Evolutionary conservation across 2,888 invertebrate genomes (phyloP).

Genomic region (Sceliomorpha sp.): DNA sequence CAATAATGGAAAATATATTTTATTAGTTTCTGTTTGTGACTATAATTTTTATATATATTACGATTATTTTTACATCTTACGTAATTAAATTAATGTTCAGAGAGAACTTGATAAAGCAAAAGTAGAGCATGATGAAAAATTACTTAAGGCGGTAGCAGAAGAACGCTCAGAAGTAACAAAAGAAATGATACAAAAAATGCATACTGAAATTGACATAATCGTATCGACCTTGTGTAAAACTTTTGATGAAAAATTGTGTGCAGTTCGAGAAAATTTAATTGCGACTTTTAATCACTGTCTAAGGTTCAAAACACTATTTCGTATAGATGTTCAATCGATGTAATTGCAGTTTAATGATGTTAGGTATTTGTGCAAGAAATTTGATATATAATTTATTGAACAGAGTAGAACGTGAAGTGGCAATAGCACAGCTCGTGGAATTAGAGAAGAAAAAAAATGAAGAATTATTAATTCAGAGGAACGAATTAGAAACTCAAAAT

Average conservation of each 20-base stretch:
- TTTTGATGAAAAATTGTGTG: conserved; percentile 58
- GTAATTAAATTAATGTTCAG: conserved; percentile 52
- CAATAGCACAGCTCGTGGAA: conserved; percentile 48
- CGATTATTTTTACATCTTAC: no score
- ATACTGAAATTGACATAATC: conserved; percentile 61
- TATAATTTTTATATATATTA: conserved; percentile 5
- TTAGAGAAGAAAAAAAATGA: conserved; percentile 53
- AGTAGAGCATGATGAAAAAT: conserved; percentile 51
- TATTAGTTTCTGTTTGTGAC: conserved; percentile 9
- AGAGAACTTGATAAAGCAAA: conserved; percentile 48
- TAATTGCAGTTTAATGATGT: no score
- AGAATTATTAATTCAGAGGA: conserved; percentile 55
- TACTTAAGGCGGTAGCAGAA: conserved; percentile 60
- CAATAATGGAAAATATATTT: no score
- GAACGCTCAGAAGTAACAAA: conserved; percentile 62
- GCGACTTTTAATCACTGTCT: conserved; percentile 69
- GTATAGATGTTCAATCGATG: not conserved
- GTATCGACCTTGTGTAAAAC: conserved; percentile 62
- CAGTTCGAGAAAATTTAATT: conserved; percentile 65
- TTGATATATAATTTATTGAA: no score
- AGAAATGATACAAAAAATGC: conserved; percentile 64
- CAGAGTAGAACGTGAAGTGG: no score
- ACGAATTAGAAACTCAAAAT: conserved; percentile 62
- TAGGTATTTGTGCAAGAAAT: no score
- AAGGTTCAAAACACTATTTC: conserved; percentile 65